Percentiles rank a stretch among this genome's conserved stretches.
These are phyloP conservation scores for Criorhina ranunculi DNA, from an alignment of 2,888 invertebrate species.

Conservation along the genomic window DNA sequence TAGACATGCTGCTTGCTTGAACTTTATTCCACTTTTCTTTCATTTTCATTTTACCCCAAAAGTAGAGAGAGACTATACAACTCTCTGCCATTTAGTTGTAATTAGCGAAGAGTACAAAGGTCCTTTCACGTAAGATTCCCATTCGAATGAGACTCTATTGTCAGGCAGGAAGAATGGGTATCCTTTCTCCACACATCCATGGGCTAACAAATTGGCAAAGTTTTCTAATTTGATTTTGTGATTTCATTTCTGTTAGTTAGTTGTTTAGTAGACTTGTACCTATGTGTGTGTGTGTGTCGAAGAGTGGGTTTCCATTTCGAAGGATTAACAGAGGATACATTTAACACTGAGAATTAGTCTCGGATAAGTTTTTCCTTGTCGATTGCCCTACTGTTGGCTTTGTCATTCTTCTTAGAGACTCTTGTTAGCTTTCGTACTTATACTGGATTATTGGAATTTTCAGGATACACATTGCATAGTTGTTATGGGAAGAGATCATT, in stretches of 20 bases:
- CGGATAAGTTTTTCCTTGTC: constrained; percentile 56
- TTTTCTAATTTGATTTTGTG: constrained; percentile 77
- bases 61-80: neutral
- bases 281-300: neutral
- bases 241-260: constrained; percentile 63
- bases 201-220: constrained; percentile 75
- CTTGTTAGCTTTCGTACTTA: constrained; percentile 71
- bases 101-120: constrained; percentile 62
- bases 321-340: constrained; percentile 74
- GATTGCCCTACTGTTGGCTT: constrained; percentile 37
- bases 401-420: constrained; percentile 55
- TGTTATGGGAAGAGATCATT: constrained; percentile 33
- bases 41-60: constrained; percentile 9
- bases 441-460: constrained; percentile 65
- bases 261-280: constrained; percentile 42
- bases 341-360: constrained; percentile 74
- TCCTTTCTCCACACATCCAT: constrained; percentile 41
- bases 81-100: constrained; percentile 33
- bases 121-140: constrained; percentile 43
- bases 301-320: constrained; percentile 54
- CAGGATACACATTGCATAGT: constrained; percentile 20
- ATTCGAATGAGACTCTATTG: constrained; percentile 30
- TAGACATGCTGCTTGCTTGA: constrained; percentile 17
- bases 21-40: constrained; percentile 41
- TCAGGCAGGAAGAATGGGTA: constrained; percentile 24